Evolutionary conservation across 2,888 invertebrate genomes (phyloP).

Genomic region (Polydesmus complanatus): DNA sequence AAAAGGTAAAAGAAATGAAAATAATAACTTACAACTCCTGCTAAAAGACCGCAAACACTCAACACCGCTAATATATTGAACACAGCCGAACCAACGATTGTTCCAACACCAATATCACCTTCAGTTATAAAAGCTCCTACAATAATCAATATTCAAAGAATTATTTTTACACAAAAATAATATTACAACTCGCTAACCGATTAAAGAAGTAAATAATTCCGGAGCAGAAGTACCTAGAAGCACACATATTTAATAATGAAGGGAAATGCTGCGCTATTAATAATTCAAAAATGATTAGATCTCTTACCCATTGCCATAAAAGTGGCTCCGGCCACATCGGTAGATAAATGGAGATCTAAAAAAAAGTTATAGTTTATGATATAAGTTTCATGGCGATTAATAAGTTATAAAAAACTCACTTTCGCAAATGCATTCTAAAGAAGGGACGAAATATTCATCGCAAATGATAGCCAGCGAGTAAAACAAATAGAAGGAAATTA

Average conservation of each 20-base stretch:
- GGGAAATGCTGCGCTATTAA: not conserved
- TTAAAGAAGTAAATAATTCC: slow-evolving; percentile 38
- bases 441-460: slow-evolving; percentile 87
- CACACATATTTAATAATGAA: too few relatives aligned
- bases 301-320: slow-evolving; percentile 35
- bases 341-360: slow-evolving; percentile 22
- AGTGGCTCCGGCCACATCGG: slow-evolving; percentile 41
- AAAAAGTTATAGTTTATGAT: slow-evolving; percentile 5
- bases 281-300: not conserved
- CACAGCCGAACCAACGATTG: slow-evolving; percentile 73
- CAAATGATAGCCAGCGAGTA: slow-evolving; percentile 37
- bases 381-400: not conserved
- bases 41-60: slow-evolving; percentile 61
- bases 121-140: slow-evolving; percentile 41
- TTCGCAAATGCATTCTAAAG: slow-evolving; percentile 72
- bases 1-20: not conserved
- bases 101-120: slow-evolving; percentile 74
- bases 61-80: slow-evolving; percentile 78
- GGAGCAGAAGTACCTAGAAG: slow-evolving; percentile 39
- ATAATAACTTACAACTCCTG: slow-evolving; percentile 51
- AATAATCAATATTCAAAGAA: not conserved
- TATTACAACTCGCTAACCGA: slow-evolving; percentile 24
- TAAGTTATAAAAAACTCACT: slow-evolving; percentile 42
- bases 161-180: too few relatives aligned
- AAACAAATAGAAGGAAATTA: slow-evolving; percentile 31